Evolutionary conservation across 2,113 vertebrate species (phyloP), one percentile per base, ranked within the genome.

Genomic region (Corvus hawaiiensis): DNA sequence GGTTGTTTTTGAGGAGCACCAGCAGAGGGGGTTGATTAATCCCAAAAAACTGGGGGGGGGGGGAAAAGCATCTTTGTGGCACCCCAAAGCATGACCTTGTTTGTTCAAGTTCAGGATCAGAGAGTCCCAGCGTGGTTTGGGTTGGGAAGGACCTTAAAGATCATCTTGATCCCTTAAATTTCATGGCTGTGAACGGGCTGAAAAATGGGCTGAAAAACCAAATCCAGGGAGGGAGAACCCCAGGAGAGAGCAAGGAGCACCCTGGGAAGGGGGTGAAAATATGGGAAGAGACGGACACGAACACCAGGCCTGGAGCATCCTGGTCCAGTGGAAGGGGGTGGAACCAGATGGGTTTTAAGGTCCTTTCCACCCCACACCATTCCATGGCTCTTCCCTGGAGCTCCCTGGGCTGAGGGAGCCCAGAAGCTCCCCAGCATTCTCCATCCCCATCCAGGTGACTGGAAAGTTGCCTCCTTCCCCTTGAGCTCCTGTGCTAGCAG

Each of bases 401-500:
- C 24, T 59, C 0, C 0, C 1, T 23, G 48, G 46, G 16, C 4
- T 63, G 73, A 64, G 22, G 39, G 5, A 59, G 11, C 35, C 1
- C 49, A 21, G 46, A 1, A 26, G 13, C 5, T 66, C 55, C 74
- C 30, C 0, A 0, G 26, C 15, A 17, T 1, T 4, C 59, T 44
- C 72, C 8, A 0, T 39, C 52, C 49, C 24, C 3, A 22, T 23
- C 44, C 63, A 23, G 2, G 21, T 27, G 61, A 3, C 44, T 56
- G 78, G 16, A 44, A 49, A 54, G 28, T 11, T 46, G 3, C 32
- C 39, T 67, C 35, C 67, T 88, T 73, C 23, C 39, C 6, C 20
- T 20, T 1, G 20, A 58, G 13, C 74, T 52, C 19, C 66, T 5
- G 16, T 21, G 13, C 71, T n/a, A 0, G 0, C 2, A 1, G 39